Evolutionary conservation across 2,888 invertebrate species (phyloP).

Genomic region (Apamea epomidion): DNA sequence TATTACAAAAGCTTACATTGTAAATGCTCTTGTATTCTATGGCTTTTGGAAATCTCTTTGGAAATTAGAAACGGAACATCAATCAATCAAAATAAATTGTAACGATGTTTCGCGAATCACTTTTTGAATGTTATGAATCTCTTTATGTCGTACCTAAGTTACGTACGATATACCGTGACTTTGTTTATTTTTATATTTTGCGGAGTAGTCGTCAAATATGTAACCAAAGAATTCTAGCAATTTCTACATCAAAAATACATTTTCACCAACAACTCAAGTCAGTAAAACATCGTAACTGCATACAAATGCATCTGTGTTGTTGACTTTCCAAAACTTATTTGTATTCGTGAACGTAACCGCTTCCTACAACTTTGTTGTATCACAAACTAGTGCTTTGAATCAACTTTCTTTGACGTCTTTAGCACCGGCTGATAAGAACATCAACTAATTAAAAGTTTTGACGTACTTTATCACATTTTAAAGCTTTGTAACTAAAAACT

Average conservation of each 20-base stretch:
- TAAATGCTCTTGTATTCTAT: slow-evolving; percentile 42
- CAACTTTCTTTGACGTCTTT: slow-evolving; percentile 58
- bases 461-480: slow-evolving; percentile 52
- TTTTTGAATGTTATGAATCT: neutral
- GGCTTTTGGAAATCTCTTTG: slow-evolving; percentile 50
- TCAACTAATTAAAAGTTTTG: slow-evolving; percentile 64
- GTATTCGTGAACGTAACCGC: slow-evolving; percentile 49
- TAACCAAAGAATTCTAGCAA: neutral
- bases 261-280: slow-evolving; percentile 14
- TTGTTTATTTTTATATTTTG: neutral
- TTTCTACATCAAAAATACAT: neutral
- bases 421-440: slow-evolving; percentile 49
- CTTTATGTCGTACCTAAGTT: neutral
- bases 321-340: slow-evolving; percentile 57
- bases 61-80: slow-evolving; percentile 37
- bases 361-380: slow-evolving; percentile 54
- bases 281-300: slow-evolving; percentile 49
- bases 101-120: neutral
- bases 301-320: slow-evolving; percentile 48
- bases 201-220: neutral
- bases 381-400: slow-evolving; percentile 57
- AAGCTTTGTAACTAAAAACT: slow-evolving; percentile 50
- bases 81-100: slow-evolving; percentile 39
- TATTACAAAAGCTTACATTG: slow-evolving; percentile 63
- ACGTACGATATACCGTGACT: neutral